phyloP scores from a whole-genome alignment of 2,888 invertebrate species.

The Onchidella celtica region DNA sequence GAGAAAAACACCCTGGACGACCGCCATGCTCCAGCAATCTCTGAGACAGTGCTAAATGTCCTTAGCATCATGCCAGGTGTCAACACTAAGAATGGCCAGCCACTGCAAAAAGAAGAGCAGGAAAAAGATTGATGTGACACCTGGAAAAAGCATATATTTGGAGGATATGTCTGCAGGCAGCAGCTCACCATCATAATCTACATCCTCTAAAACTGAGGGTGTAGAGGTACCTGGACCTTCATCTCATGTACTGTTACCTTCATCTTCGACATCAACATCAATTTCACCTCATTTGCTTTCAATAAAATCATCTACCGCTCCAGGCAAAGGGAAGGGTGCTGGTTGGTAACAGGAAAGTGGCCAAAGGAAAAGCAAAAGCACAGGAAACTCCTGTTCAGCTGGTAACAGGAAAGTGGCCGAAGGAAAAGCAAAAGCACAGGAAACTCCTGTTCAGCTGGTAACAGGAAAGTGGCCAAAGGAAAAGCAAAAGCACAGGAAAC shows the following conservation, averaged over 20 bases:
- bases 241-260: background rate
- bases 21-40: background rate
- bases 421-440: slow-evolving; percentile 12
- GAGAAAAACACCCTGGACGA: background rate
- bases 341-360: background rate
- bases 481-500: slow-evolving; percentile 19
- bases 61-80: background rate
- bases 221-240: background rate
- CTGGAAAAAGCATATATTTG: background rate
- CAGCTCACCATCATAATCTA: background rate
- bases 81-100: background rate
- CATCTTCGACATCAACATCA: background rate
- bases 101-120: background rate
- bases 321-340: background rate
- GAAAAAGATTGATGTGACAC: background rate
- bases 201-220: background rate
- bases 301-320: background rate
- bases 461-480: background rate
- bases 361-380: slow-evolving; percentile 1
- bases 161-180: background rate
- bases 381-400: background rate
- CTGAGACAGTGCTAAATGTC: background rate
- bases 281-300: background rate
- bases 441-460: too few relatives aligned
- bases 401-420: background rate